Conservation (phyloP, 2,113 vertebrate genomes). For the Regulus satrapa region DNA sequence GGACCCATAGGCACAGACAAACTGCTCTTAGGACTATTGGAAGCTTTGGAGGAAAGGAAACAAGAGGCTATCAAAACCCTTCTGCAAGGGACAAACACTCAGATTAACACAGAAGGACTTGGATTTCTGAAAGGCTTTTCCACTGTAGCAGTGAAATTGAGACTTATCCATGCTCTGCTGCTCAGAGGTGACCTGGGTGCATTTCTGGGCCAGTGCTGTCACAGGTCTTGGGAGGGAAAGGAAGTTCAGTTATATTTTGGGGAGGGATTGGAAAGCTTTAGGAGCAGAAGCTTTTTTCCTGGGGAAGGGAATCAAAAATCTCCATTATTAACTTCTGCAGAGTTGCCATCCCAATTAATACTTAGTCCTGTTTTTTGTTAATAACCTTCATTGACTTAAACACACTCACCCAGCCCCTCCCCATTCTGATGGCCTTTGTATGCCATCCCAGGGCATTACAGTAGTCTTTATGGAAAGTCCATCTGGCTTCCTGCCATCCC, state of each 20-base stretch:
- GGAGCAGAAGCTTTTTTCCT: background rate
- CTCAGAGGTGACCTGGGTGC: background rate
- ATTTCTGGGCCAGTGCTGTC: background rate
- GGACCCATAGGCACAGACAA: slow-evolving; percentile 67
- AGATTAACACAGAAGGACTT: background rate
- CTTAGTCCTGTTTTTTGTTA: background rate
- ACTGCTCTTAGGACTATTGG: slow-evolving; percentile 48
- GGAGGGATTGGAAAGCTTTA: background rate
- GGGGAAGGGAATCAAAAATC: background rate
- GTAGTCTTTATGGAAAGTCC: background rate
- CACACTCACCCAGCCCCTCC: background rate
- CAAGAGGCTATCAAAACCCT: background rate
- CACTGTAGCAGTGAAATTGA: background rate
- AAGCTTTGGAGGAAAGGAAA: slow-evolving; percentile 25
- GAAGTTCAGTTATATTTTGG: background rate
- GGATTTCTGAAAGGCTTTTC: background rate
- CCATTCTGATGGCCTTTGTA: background rate
- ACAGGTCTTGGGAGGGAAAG: background rate
- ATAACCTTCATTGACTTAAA: background rate
- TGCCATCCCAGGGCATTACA: background rate
- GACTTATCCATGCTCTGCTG: background rate
- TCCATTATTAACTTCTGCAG: background rate
- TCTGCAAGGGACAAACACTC: background rate
- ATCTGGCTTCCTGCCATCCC: background rate
- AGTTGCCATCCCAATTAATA: background rate